Percentiles rank a stretch among this genome's conserved stretches.
Evolutionary conservation across 2,888 invertebrate species (phyloP).

Genomic region (Aporophyla lueneburgensis): DNA sequence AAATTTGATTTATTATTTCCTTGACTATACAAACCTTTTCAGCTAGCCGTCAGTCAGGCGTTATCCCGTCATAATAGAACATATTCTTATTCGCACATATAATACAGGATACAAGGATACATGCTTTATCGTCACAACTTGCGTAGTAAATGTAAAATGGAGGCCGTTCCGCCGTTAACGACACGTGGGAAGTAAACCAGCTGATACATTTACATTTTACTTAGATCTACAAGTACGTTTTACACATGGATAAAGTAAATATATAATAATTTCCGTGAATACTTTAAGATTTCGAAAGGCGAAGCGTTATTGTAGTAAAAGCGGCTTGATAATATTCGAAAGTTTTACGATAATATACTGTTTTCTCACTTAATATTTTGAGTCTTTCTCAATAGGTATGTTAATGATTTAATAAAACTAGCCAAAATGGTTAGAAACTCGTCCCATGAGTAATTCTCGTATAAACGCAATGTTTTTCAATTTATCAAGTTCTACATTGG

Average conservation of each 20-base stretch:
- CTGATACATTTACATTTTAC: conserved; percentile 54
- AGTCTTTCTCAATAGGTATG: no score
- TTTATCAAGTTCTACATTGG: not conserved
- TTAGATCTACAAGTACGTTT: conserved; percentile 26
- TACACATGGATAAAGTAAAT: conserved; percentile 28
- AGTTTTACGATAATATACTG: no score
- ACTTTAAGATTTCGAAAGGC: not conserved
- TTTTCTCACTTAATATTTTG: no score
- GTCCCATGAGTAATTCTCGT: not conserved
- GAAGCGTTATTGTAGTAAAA: not conserved
- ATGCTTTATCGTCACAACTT: conserved; percentile 53
- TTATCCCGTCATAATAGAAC: not conserved
- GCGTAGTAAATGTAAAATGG: conserved; percentile 49
- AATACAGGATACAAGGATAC: conserved; percentile 13
- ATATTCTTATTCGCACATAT: conserved; percentile 23
- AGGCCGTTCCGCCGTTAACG: conserved; percentile 35
- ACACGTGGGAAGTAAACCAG: conserved; percentile 51
- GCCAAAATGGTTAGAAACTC: not conserved
- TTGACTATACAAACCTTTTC: not conserved
- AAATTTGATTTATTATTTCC: not conserved
- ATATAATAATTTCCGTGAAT: conserved; percentile 16
- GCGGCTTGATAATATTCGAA: not conserved
- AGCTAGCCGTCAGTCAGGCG: not conserved
- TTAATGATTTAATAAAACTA: no score
- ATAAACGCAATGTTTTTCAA: not conserved